Conservation (phyloP, 2,888 invertebrate species). For the Plebejus melissa region DNA sequence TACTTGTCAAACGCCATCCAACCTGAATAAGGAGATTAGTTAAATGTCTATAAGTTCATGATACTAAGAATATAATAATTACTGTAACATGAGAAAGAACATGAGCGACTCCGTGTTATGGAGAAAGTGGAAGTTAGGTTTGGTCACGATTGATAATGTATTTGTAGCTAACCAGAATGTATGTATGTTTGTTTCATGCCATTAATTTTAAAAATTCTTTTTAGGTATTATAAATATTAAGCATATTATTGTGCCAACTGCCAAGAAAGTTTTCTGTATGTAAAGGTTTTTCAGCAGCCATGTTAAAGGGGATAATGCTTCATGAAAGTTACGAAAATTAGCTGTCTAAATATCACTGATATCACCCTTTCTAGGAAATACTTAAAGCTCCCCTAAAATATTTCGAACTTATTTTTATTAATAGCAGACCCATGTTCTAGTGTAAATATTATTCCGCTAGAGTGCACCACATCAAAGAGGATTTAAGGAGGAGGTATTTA, state of each 20-base stretch:
- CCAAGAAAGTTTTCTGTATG: neutral
- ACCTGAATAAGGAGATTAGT: neutral
- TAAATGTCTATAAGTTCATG: neutral
- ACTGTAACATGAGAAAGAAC: neutral
- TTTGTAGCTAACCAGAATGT: neutral
- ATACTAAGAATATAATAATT: neutral
- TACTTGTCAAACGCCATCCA: neutral
- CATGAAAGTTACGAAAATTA: neutral
- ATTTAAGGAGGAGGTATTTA: slow-evolving; percentile 19
- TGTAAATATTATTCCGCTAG: neutral
- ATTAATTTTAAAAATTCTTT: neutral
- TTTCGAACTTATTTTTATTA: neutral
- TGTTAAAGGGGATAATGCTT: neutral
- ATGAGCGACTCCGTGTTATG: neutral
- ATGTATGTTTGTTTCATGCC: neutral
- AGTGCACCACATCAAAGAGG: neutral
- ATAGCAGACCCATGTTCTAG: neutral
- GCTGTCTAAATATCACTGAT: neutral
- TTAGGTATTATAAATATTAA: neutral
- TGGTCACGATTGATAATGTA: neutral
- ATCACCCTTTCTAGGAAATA: neutral
- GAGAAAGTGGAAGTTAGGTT: neutral
- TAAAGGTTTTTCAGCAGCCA: neutral
- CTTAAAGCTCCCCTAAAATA: neutral
- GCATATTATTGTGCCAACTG: neutral